phyloP scores from a whole-genome alignment of 2,113 vertebrate genomes.

The Illadopsis cleaveri region DNA sequence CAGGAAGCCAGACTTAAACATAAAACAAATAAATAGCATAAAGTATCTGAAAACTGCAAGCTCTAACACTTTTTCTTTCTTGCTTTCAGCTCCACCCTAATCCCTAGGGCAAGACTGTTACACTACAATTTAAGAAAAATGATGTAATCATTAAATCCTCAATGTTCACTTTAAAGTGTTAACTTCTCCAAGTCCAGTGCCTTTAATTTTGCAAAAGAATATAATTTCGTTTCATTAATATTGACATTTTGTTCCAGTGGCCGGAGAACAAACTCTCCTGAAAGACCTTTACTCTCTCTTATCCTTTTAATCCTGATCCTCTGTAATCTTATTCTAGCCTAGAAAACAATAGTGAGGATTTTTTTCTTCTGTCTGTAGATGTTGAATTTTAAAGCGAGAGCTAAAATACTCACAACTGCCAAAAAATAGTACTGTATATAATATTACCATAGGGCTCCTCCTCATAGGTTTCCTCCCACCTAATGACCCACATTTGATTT shows the following conservation, averaged over 20 bases:
- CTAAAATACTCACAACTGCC: not conserved
- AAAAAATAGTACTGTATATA: not conserved
- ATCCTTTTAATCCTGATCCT: not conserved
- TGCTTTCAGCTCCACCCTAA: not conserved
- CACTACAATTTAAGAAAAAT: not conserved
- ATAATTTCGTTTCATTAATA: not conserved
- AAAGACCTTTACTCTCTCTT: not conserved
- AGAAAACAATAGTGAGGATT: not conserved
- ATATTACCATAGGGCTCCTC: not conserved
- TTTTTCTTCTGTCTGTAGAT: not conserved
- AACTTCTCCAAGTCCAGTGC: not conserved
- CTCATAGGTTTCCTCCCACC: not conserved
- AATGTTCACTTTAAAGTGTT: not conserved
- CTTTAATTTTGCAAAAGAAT: not conserved
- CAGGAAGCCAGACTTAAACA: constrained; percentile 15
- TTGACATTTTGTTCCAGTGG: not conserved
- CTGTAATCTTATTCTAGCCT: not conserved
- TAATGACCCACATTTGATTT: not conserved
- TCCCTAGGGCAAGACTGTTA: not conserved
- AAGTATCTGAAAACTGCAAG: not conserved
- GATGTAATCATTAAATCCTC: not conserved
- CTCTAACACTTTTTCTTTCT: not conserved
- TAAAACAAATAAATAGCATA: constrained; percentile 19
- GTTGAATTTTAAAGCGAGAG: not conserved
- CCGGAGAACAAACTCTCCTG: not conserved